Conservation (phyloP, 2,888 invertebrate genomes). For the Drosophila imparisetae region DNA sequence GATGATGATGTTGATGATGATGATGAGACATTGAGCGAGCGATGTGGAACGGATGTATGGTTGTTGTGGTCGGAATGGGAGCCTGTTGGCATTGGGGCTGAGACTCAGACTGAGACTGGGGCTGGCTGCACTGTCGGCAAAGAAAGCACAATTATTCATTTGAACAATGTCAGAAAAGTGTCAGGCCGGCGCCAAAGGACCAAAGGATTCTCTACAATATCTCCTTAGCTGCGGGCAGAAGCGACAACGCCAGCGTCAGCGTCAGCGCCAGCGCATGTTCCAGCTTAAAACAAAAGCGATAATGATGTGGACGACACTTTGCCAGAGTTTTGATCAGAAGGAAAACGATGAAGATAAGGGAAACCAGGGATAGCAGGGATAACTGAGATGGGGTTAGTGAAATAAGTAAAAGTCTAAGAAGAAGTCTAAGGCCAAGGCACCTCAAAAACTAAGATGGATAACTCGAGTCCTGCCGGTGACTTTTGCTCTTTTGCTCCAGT, state of each 20-base stretch:
- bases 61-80: conserved; percentile 70
- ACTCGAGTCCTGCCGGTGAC: conserved; percentile 56
- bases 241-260: conserved; percentile 15
- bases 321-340: conserved; percentile 72
- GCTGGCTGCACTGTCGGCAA: conserved; percentile 57
- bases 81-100: conserved; percentile 22
- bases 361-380: conserved; percentile 12
- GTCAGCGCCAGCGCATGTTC: conserved; percentile 7
- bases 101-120: not conserved
- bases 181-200: conserved; percentile 81
- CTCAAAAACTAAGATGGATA: conserved; percentile 77
- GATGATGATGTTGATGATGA: conserved; percentile 61
- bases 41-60: conserved; percentile 80
- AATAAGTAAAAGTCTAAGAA: conserved; percentile 19
- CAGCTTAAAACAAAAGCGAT: conserved; percentile 74
- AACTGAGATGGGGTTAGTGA: not conserved
- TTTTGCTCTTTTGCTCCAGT: conserved; percentile 47
- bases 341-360: conserved; percentile 26
- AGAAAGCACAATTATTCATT: conserved; percentile 84
- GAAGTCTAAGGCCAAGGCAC: conserved; percentile 45
- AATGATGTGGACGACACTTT: conserved; percentile 76
- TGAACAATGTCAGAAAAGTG: conserved; percentile 81
- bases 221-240: conserved; percentile 51
- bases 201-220: conserved; percentile 70
- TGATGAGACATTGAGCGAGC: conserved; percentile 77